Conservation (phyloP, 2,113 vertebrate species). For the Trochalopteron elliotii region DNA sequence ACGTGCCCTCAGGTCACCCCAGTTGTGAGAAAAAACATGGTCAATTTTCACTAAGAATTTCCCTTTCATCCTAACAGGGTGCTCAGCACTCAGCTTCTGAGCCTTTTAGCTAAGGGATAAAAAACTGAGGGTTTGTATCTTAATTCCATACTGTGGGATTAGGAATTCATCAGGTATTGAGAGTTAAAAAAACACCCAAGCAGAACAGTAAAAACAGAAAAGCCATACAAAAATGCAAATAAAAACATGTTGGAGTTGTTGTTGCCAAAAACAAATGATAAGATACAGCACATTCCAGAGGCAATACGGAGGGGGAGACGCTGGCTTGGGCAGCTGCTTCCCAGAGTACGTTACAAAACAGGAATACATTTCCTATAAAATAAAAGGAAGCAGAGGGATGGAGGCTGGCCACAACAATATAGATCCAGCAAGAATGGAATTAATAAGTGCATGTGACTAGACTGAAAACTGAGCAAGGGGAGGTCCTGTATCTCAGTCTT, state of each 20-base stretch:
- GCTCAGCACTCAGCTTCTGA: not conserved
- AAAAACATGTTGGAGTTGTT: not conserved
- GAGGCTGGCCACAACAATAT: not conserved
- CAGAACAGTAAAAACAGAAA: not conserved
- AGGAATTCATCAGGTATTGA: not conserved
- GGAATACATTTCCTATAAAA: not conserved
- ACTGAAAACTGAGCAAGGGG: not conserved
- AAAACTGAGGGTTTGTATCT: not conserved
- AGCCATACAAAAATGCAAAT: not conserved
- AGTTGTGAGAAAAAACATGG: not conserved
- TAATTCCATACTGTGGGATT: not conserved
- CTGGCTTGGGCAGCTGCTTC: not conserved
- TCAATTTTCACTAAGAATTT: not conserved
- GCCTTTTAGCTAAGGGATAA: not conserved
- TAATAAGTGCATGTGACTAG: not conserved
- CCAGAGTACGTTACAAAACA: not conserved
- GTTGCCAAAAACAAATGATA: constrained; percentile 23
- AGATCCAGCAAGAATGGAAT: not conserved
- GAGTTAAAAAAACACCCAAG: not conserved
- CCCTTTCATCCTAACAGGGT: not conserved
- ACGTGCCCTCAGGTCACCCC: not conserved
- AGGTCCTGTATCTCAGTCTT: not conserved
- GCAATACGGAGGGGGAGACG: accelerated
- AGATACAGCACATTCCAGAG: not conserved
- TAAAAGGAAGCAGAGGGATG: not conserved